A percentile compares a stretch with the other conserved stretches of the same genome.
These are phyloP conservation scores for Apistogramma diplotaenia DNA, from an alignment of 2,113 vertebrate species.

Conservation along the genomic window DNA sequence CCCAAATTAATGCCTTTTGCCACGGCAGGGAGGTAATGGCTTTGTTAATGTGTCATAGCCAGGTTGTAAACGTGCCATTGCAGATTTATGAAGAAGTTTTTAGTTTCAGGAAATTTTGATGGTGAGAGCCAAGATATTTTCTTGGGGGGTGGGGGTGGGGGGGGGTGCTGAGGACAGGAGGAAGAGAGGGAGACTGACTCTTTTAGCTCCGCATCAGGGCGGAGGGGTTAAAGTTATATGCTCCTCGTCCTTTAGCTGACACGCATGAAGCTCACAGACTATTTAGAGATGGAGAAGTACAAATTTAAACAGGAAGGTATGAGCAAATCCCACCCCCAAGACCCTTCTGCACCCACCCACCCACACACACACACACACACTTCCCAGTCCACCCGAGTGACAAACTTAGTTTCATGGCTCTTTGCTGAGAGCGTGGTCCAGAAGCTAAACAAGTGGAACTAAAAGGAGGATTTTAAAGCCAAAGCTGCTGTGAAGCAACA, in stretches of 20 bases:
- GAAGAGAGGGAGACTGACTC: conserved; percentile 15
- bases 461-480: conserved; percentile 37
- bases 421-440: conserved; percentile 15
- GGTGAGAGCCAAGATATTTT: conserved; percentile 44
- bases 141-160: not conserved
- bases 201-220: conserved; percentile 25
- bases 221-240: conserved; percentile 45
- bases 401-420: conserved; percentile 16
- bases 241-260: conserved; percentile 54
- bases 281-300: conserved; percentile 38
- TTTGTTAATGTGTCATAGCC: conserved; percentile 72
- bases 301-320: conserved; percentile 59
- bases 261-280: conserved; percentile 35
- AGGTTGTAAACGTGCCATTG: conserved; percentile 63
- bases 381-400: conserved; percentile 13
- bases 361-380: not conserved
- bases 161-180: not conserved
- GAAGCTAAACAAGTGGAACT: conserved; percentile 53
- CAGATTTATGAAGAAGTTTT: conserved; percentile 73
- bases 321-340: conserved; percentile 39
- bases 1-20: conserved; percentile 50
- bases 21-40: conserved; percentile 55
- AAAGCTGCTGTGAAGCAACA: conserved; percentile 42
- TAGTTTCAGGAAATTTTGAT: conserved; percentile 71
- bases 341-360: not conserved